Evolutionary conservation across 92 coral and sea anemone genomes (phyloP).

Genomic region (Actinernus sp.): DNA sequence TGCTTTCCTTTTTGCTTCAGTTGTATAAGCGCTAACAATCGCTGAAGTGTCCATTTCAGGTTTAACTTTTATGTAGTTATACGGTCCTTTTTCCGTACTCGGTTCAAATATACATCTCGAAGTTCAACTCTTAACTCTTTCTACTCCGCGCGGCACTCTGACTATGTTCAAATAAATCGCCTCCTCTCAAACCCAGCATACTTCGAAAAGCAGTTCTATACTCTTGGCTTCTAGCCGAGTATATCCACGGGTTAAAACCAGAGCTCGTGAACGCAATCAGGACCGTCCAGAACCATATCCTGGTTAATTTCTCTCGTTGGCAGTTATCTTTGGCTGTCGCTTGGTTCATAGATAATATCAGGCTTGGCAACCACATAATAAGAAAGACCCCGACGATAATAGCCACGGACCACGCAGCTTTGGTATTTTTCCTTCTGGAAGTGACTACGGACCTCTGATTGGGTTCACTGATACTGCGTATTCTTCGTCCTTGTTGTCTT

Average conservation of each 20-base stretch:
- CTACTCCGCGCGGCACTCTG: too few relatives aligned
- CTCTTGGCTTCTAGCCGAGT: constrained; percentile 41
- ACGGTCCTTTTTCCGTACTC: too few relatives aligned
- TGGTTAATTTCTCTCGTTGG: constrained; percentile 12
- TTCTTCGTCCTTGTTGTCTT: constrained; percentile 19
- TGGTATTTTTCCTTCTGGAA: constrained; percentile 10
- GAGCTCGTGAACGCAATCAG: constrained; percentile 39
- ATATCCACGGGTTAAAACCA: constrained; percentile 34
- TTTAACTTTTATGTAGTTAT: too few relatives aligned
- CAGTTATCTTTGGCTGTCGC: constrained; percentile 10
- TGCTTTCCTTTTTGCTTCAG: too few relatives aligned
- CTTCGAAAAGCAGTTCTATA: constrained; percentile 20
- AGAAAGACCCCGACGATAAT: constrained; percentile 50
- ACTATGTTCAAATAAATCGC: too few relatives aligned
- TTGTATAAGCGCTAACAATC: too few relatives aligned
- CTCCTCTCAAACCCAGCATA: constrained; percentile 4
- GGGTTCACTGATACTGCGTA: neutral
- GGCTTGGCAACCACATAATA: constrained; percentile 26
- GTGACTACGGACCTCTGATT: neutral
- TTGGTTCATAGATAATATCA: constrained; percentile 15
- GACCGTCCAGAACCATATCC: constrained; percentile 29
- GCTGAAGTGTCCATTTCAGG: too few relatives aligned
- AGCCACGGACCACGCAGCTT: constrained; percentile 46
- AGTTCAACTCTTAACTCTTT: too few relatives aligned
- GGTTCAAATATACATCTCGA: too few relatives aligned